phyloP scores from a whole-genome alignment of 2,797 vertebrate genomes.

The Trachurus trachurus region DNA sequence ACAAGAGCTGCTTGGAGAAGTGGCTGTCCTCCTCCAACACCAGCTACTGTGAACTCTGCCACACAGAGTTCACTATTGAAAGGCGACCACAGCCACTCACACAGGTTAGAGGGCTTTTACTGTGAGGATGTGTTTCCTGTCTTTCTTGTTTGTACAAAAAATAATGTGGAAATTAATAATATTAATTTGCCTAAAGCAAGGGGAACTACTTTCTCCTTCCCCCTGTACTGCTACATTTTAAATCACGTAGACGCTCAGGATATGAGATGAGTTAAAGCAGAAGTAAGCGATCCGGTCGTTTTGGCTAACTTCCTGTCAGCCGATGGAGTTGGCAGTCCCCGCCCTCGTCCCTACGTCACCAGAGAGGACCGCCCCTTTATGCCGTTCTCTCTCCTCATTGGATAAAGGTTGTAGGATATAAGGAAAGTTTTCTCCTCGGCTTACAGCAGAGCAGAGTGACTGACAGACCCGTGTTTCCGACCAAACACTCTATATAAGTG shows the following conservation, averaged over 20 bases:
- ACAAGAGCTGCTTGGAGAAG: conserved; percentile 98
- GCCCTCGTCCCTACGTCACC: too few species aligned
- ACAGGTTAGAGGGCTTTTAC: conserved; percentile 85
- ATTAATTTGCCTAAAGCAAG: not conserved
- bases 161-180: not conserved
- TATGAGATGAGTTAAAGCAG: too few species aligned
- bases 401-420: too few species aligned
- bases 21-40: conserved; percentile 99
- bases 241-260: not conserved
- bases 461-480: too few species aligned
- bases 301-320: too few species aligned
- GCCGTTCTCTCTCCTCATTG: too few species aligned
- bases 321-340: too few species aligned
- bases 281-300: too few species aligned
- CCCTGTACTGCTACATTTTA: not conserved
- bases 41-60: conserved; percentile 98
- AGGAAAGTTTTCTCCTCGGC: too few species aligned
- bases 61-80: conserved; percentile 97
- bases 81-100: conserved; percentile 94
- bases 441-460: too few species aligned
- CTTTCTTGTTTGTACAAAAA: not conserved
- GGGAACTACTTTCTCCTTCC: not conserved
- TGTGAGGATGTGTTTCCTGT: not conserved
- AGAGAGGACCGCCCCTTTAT: too few species aligned
- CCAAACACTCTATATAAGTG: too few species aligned